Conservation (phyloP, 2,888 invertebrate genomes). For the Euplexia lucipara region DNA sequence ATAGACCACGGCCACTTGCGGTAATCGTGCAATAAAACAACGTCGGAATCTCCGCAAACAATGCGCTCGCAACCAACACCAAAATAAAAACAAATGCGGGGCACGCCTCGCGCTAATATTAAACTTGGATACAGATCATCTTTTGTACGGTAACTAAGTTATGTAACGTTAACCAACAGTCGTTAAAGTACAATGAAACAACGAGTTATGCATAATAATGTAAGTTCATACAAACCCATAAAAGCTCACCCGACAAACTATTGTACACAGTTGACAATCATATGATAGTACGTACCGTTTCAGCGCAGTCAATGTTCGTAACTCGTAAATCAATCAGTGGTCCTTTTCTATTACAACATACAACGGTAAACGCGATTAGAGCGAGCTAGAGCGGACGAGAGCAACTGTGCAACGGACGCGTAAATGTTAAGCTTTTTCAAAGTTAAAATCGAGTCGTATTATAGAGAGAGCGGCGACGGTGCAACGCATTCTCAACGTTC, state of each 20-base stretch:
- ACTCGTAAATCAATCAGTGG: slow-evolving; percentile 80
- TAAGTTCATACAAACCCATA: slow-evolving; percentile 55
- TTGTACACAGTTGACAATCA: slow-evolving; percentile 67
- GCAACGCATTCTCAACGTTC: slow-evolving; percentile 80
- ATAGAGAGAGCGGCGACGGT: slow-evolving; percentile 72
- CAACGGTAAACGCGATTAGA: slow-evolving; percentile 79
- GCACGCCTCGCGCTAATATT: slow-evolving; percentile 58
- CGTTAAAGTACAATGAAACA: slow-evolving; percentile 62
- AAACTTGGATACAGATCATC: slow-evolving; percentile 61
- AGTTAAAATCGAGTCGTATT: slow-evolving; percentile 81
- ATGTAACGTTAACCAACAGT: slow-evolving; percentile 61
- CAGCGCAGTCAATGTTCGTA: slow-evolving; percentile 76
- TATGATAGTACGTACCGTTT: slow-evolving; percentile 83
- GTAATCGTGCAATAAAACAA: slow-evolving; percentile 79
- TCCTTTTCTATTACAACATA: slow-evolving; percentile 78
- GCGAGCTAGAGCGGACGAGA: slow-evolving; percentile 75
- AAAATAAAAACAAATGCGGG: slow-evolving; percentile 74
- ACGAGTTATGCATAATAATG: slow-evolving; percentile 64
- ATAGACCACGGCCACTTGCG: slow-evolving; percentile 80
- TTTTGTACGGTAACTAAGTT: slow-evolving; percentile 63
- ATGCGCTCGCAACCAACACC: slow-evolving; percentile 69
- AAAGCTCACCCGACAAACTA: slow-evolving; percentile 62
- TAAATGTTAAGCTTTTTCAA: slow-evolving; percentile 81
- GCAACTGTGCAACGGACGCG: slow-evolving; percentile 80
- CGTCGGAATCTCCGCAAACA: slow-evolving; percentile 75